These are phyloP conservation scores for Lypha dubia DNA, from an alignment of 2,888 invertebrate species.

Conservation along the genomic window DNA sequence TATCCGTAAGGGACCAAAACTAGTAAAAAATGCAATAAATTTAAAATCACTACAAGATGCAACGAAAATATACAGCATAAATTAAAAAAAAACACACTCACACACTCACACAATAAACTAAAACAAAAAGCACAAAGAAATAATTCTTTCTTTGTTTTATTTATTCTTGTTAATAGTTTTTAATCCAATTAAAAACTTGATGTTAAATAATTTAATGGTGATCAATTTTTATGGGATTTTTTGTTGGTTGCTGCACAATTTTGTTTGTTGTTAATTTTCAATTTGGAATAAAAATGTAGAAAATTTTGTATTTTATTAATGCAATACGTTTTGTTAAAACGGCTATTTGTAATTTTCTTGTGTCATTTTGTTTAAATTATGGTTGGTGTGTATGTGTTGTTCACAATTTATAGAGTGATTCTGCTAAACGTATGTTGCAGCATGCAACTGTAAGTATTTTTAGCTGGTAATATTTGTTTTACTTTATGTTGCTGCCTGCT, in stretches of 20 bases:
- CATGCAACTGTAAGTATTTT: slow-evolving; percentile 61
- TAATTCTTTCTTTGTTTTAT: neutral
- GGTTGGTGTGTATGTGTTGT: slow-evolving; percentile 10
- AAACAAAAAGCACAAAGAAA: neutral
- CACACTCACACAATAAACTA: slow-evolving; percentile 14
- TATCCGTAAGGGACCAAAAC: slow-evolving; percentile 51
- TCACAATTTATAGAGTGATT: slow-evolving; percentile 61
- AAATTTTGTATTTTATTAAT: slow-evolving; percentile 51
- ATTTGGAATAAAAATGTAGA: slow-evolving; percentile 21
- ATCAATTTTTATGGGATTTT: slow-evolving; percentile 6
- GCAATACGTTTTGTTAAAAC: slow-evolving; percentile 12
- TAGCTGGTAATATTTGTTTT: slow-evolving; percentile 39
- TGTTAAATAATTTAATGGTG: slow-evolving; percentile 53
- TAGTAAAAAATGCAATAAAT: slow-evolving; percentile 38
- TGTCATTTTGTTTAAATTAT: slow-evolving; percentile 67
- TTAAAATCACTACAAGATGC: neutral
- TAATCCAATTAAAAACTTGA: slow-evolving; percentile 69
- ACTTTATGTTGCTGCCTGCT: slow-evolving; percentile 5
- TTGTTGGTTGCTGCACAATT: neutral
- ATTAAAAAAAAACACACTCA: slow-evolving; percentile 28
- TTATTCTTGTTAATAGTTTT: slow-evolving; percentile 36
- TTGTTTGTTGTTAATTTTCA: slow-evolving; percentile 18
- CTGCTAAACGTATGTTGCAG: slow-evolving; percentile 20
- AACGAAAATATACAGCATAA: slow-evolving; percentile 15
- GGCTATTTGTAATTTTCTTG: slow-evolving; percentile 10